A percentile compares a stretch with the other conserved stretches of the same genome.
Evolutionary conservation across 2,113 vertebrate genomes (phyloP).

Genomic region (Grammomys dolichurus): DNA sequence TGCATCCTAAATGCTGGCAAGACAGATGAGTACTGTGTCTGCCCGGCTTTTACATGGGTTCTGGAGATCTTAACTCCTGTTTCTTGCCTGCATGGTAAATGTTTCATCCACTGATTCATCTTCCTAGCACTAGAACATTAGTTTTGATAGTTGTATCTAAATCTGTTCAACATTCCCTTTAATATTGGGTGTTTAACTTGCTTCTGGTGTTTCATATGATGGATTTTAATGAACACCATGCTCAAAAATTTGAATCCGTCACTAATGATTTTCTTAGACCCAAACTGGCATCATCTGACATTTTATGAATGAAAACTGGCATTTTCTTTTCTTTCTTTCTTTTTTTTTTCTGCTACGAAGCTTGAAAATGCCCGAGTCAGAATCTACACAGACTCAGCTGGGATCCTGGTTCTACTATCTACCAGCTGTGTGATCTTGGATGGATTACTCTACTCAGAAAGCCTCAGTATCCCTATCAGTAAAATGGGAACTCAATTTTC

Average conservation of each 20-base stretch:
- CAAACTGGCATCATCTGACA: conserved; percentile 32
- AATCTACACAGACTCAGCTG: not conserved
- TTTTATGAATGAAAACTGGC: conserved; percentile 50
- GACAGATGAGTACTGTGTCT: not conserved
- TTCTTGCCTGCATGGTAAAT: not conserved
- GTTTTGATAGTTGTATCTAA: not conserved
- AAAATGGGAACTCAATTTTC: conserved; percentile 1
- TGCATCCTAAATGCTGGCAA: not conserved
- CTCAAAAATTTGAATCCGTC: conserved; percentile 52
- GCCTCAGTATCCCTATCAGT: not conserved
- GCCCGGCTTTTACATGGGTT: not conserved
- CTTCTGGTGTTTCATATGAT: conserved; percentile 53
- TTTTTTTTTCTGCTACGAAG: not conserved
- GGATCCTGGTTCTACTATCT: not conserved
- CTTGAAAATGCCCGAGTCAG: not conserved
- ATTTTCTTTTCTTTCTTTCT: conserved; percentile 21
- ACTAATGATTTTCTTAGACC: conserved; percentile 52
- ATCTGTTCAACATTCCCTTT: conserved; percentile 56
- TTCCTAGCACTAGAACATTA: not conserved
- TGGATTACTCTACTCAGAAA: not conserved
- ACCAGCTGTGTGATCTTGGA: not conserved
- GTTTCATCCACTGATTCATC: not conserved
- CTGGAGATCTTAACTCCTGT: not conserved
- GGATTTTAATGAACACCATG: conserved; percentile 50
- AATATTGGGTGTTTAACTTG: conserved; percentile 37